Conservation (phyloP, 1,140 invertebrate species). For the Venturia canescens region DNA sequence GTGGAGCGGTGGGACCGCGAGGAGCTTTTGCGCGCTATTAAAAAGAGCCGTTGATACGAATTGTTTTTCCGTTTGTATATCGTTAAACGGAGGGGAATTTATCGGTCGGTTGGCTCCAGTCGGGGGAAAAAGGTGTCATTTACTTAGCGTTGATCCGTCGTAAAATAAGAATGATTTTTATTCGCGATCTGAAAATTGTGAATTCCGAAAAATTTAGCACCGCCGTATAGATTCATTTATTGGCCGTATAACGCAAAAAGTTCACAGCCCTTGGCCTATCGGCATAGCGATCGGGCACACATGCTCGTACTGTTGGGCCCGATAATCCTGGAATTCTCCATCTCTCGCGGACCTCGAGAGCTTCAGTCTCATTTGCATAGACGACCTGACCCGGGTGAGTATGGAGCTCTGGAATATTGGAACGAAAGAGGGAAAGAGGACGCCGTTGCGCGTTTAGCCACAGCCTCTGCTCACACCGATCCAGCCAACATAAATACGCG, state of each 20-base stretch:
- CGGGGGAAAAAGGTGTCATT: no score
- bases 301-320: neutral
- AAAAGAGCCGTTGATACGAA: no score
- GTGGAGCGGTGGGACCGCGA: no score
- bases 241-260: constrained; percentile 23
- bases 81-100: no score
- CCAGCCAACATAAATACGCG: neutral
- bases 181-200: neutral
- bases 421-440: constrained; percentile 37
- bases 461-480: neutral
- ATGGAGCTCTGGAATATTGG: constrained; percentile 25
- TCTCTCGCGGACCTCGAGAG: constrained; percentile 42
- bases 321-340: constrained; percentile 54
- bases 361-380: constrained; percentile 64
- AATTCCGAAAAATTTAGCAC: neutral
- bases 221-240: constrained; percentile 16
- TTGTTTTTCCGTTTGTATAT: no score
- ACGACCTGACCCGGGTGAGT: constrained; percentile 57
- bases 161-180: no score
- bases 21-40: no score
- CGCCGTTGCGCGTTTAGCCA: constrained; percentile 37
- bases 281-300: neutral
- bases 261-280: constrained; percentile 1
- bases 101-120: no score
- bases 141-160: no score